Percentiles rank a stretch among this genome's conserved stretches.
Evolutionary conservation across 2,113 vertebrate genomes (phyloP).

Genomic region (Ondatra zibethicus): DNA sequence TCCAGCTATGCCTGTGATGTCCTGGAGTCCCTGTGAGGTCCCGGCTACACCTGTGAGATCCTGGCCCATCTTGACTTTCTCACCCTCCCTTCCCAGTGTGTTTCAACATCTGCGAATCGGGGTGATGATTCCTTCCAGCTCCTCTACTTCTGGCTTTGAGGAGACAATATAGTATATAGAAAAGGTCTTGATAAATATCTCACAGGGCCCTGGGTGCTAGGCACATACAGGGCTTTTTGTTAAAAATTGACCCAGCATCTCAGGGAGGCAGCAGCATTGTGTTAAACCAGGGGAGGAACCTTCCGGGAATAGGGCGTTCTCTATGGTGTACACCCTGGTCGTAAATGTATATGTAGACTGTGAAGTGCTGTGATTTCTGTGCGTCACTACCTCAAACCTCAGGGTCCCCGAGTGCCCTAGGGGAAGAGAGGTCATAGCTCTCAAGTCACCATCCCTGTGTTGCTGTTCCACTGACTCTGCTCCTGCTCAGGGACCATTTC

Average conservation of each 20-base stretch:
- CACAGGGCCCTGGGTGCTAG: rapidly evolving
- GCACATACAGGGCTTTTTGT: not conserved
- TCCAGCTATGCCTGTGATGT: not conserved
- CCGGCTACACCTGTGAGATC: not conserved
- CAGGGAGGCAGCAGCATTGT: rapidly evolving
- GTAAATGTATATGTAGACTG: rapidly evolving
- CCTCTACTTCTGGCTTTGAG: not conserved
- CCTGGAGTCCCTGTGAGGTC: not conserved
- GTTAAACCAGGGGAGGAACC: rapidly evolving
- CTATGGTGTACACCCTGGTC: not conserved
- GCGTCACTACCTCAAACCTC: rapidly evolving
- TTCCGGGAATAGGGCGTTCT: not conserved
- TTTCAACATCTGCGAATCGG: not conserved
- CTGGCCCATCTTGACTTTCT: not conserved
- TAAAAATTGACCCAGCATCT: not conserved
- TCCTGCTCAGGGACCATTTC: not conserved
- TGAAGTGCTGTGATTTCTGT: rapidly evolving
- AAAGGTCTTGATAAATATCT: rapidly evolving
- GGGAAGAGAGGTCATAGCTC: not conserved
- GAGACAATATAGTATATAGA: not conserved
- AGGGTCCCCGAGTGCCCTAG: not conserved
- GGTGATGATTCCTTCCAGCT: not conserved
- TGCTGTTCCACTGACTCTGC: rapidly evolving
- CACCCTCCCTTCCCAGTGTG: rapidly evolving
- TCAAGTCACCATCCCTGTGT: rapidly evolving